A percentile compares a stretch with the other conserved stretches of the same genome.
Evolutionary conservation across 1,140 invertebrate genomes (phyloP).

Genomic region (Philopotamus ludificatus): DNA sequence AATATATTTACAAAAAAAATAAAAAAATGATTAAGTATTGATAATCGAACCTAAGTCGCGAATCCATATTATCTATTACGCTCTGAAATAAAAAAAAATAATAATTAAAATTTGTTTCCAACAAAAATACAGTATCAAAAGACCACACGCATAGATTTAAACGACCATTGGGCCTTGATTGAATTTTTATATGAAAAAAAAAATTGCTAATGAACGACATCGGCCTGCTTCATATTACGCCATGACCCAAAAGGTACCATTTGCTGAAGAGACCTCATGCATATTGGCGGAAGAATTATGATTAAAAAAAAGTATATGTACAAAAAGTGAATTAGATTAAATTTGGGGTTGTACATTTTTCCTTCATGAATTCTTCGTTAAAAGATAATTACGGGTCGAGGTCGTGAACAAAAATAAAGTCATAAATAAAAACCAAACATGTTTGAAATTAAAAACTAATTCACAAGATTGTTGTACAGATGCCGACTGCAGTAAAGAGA

Average conservation of each 20-base stretch:
- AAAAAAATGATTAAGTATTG: neutral
- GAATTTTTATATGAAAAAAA: constrained; percentile 20
- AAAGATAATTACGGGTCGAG: constrained; percentile 13
- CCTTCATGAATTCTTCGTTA: neutral
- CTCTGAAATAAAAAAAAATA: constrained; percentile 5
- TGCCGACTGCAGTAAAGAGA: too few species aligned
- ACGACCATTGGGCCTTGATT: constrained; percentile 28
- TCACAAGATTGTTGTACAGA: too few species aligned
- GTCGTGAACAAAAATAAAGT: constrained; percentile 38
- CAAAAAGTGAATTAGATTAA: too few species aligned
- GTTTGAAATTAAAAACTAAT: constrained; percentile 29
- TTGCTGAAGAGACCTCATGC: neutral
- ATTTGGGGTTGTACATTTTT: too few species aligned
- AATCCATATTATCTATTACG: neutral
- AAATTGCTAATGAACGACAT: constrained; percentile 2
- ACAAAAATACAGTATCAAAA: neutral
- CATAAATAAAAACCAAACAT: constrained; percentile 31
- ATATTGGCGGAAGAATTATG: neutral
- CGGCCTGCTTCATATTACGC: constrained; percentile 6
- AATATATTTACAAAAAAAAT: neutral
- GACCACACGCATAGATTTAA: constrained; percentile 22
- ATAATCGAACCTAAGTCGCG: neutral
- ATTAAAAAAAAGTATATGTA: neutral
- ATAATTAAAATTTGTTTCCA: neutral
- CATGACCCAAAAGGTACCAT: neutral